These are phyloP conservation scores for Bos javanicus DNA, from an alignment of 2,113 vertebrate genomes.

Conservation along the genomic window DNA sequence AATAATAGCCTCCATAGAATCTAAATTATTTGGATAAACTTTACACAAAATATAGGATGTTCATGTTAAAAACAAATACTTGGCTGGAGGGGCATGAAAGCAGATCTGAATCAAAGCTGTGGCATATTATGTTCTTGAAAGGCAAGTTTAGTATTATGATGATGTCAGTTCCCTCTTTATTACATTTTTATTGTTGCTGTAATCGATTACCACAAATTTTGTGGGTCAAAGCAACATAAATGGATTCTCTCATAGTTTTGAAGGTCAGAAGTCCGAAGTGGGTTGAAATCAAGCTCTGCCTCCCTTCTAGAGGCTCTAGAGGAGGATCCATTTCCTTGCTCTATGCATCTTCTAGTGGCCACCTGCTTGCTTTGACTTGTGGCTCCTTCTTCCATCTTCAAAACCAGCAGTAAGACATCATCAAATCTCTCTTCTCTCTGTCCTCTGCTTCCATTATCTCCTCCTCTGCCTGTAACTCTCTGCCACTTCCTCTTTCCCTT, in stretches of 20 bases:
- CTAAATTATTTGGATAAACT: background rate
- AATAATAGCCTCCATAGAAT: background rate
- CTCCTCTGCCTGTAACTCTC: background rate
- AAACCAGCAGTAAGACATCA: background rate
- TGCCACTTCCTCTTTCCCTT: background rate
- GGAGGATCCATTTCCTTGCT: background rate
- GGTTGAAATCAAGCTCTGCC: background rate
- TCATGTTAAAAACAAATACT: background rate
- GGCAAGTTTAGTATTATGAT: background rate
- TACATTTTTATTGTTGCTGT: background rate
- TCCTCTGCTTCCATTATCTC: background rate
- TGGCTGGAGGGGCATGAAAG: background rate
- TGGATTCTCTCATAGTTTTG: background rate
- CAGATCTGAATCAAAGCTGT: background rate
- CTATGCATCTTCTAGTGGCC: background rate
- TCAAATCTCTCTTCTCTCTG: background rate
- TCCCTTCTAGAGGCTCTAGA: background rate
- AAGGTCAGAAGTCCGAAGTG: background rate
- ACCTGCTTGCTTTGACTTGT: background rate
- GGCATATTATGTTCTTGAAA: background rate
- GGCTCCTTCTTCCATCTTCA: background rate
- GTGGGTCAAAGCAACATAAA: background rate
- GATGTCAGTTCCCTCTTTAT: background rate
- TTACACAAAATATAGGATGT: background rate
- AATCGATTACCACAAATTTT: background rate